A percentile compares a stretch with the other conserved stretches of the same genome.
These are phyloP conservation scores for Chaunax sp. DNA, from an alignment of 2,797 vertebrate species.

Conservation along the genomic window DNA sequence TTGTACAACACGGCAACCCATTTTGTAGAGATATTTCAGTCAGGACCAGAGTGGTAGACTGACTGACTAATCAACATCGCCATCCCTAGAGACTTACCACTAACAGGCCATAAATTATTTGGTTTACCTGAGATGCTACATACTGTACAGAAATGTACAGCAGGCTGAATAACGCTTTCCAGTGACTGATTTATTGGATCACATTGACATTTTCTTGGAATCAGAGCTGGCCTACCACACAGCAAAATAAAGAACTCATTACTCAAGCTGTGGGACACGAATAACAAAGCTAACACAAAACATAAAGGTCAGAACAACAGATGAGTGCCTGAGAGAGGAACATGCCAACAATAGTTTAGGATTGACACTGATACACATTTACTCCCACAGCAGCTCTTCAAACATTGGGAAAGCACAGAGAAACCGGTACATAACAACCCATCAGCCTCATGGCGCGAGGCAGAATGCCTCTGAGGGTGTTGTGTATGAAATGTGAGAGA, in stretches of 20 bases:
- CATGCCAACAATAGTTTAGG: constrained; percentile 41
- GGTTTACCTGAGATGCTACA: neutral
- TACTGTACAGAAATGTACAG: neutral
- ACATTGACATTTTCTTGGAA: constrained; percentile 20
- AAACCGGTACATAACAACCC: constrained; percentile 62
- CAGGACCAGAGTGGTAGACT: neutral
- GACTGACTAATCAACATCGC: neutral
- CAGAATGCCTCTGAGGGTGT: constrained; percentile 37
- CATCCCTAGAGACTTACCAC: neutral
- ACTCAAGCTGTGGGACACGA: constrained; percentile 8
- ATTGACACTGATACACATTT: constrained; percentile 52
- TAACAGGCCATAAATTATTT: neutral
- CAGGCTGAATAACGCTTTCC: neutral
- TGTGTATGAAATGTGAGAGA: constrained; percentile 46
- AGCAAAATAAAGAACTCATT: constrained; percentile 17
- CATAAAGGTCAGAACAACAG: constrained; percentile 51
- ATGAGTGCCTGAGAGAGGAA: constrained; percentile 31
- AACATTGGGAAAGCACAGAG: constrained; percentile 34
- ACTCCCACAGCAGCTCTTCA: constrained; percentile 63
- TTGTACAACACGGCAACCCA: neutral
- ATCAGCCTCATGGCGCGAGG: constrained; percentile 22
- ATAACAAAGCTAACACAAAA: constrained; percentile 46
- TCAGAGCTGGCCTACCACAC: neutral
- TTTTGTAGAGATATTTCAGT: neutral
- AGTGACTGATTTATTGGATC: constrained; percentile 8